These are phyloP conservation scores for Oreochromis spilurus DNA, from an alignment of 2,113 vertebrate species.

Conservation along the genomic window DNA sequence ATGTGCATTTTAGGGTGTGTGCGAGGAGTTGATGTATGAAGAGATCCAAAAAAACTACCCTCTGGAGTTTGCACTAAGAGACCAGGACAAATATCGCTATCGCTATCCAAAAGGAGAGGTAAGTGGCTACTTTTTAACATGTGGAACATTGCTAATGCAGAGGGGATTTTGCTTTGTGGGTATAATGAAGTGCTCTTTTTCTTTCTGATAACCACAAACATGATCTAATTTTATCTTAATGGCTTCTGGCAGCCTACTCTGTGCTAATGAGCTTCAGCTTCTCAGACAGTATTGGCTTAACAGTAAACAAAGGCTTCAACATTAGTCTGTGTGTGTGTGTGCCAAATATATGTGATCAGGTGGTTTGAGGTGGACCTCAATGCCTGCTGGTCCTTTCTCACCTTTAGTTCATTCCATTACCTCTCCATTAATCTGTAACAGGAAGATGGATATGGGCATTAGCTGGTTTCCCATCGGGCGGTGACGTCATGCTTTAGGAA, in stretches of 20 bases:
- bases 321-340: neutral
- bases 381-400: slow-evolving; percentile 15
- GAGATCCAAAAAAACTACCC: slow-evolving; percentile 92
- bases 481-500: neutral
- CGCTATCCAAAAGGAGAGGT: slow-evolving; percentile 98
- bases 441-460: slow-evolving; percentile 29
- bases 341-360: neutral
- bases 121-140: slow-evolving; percentile 22
- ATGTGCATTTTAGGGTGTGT: slow-evolving; percentile 80
- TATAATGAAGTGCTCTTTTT: neutral
- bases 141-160: neutral
- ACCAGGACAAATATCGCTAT: slow-evolving; percentile 98
- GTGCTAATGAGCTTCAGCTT: slow-evolving; percentile 30
- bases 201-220: neutral
- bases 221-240: neutral
- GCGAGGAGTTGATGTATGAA: slow-evolving; percentile 97
- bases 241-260: slow-evolving; percentile 8
- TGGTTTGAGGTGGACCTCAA: neutral
- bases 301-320: slow-evolving; percentile 25
- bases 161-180: neutral
- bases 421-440: slow-evolving; percentile 13
- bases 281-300: slow-evolving; percentile 4
- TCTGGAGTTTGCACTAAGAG: slow-evolving; percentile 92
- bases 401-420: slow-evolving; percentile 34
- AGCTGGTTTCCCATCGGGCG: neutral